Base-by-base conservation (phyloP, 2,113 vertebrate species). In the Alligator sinensis region DNA sequence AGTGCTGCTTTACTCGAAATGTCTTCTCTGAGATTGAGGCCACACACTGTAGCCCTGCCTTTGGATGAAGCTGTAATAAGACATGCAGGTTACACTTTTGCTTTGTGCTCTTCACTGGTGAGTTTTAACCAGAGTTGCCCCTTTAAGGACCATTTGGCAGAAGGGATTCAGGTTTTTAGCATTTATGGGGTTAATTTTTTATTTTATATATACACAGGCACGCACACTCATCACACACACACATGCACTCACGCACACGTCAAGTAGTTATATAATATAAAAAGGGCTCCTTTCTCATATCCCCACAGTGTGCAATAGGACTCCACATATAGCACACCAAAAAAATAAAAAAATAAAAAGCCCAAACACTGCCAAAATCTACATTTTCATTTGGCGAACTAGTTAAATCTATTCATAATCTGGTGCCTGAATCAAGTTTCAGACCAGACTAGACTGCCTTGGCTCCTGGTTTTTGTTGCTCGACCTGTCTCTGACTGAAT, bases 381-480 rank as follows among this genome's bases (percentile, higher is more conserved):
- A 99, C 98, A 99, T 98, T 99, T 98, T 98, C 97, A 80, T 98
- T 99, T 99, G 98, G 98, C 98, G 96, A 98, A 98, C 98, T 94
- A 97, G 98, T 98, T 97, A 96, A 96, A 98, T 97, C 98, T 98
- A 98, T 98, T 98, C 98, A 97, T 98, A 98, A 99, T 98, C 98
- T 98, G 96, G 98, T 97, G 98, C 96, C 95, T 98, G 98, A 98
- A 98, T 98, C 98, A 92, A 97, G 97, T 99, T 99, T 98, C 98
- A 98, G 98, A 97, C 93, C 94, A 97, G 98, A 98, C 98, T 97
- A 98, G 97, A 98, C 98, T 96, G 97, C 97, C 94, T 96, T 97
- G 97, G 97, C 98, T 98, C 97, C 98, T 97, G 98, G 97, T 96
- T 98, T 97, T 97, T 98, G 98, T 98, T 98, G 98, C 98, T 98